Percentiles rank a stretch among this genome's conserved stretches.
phyloP scores from a whole-genome alignment of 2,113 vertebrate genomes.

The Nycticryphes semicollaris region DNA sequence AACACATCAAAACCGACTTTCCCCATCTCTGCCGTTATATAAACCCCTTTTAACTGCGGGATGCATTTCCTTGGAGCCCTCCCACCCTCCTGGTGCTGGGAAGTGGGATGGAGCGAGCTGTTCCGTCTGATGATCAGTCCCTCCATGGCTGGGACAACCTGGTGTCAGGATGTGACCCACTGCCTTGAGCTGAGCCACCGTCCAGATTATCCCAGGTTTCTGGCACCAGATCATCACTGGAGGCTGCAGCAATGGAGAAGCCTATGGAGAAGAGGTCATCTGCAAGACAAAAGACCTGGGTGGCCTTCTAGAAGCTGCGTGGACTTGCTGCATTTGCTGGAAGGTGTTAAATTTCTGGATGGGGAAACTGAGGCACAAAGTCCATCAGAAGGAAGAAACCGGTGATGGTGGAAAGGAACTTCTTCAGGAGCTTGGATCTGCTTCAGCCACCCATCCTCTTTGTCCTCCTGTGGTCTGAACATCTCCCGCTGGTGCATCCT shows the following conservation, averaged over 20 bases:
- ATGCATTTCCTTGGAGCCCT: background rate
- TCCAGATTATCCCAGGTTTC: background rate
- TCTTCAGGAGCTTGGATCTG: background rate
- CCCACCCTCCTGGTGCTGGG: background rate
- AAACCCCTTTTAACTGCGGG: background rate
- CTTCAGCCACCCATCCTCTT: accelerated
- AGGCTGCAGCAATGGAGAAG: background rate
- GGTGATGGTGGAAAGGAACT: background rate
- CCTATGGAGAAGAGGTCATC: background rate
- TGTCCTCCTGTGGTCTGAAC: background rate
- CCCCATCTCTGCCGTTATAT: background rate
- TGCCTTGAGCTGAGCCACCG: background rate
- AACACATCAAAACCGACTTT: background rate
- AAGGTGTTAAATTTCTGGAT: background rate
- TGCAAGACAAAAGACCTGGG: background rate
- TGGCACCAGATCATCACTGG: background rate
- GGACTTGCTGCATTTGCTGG: accelerated
- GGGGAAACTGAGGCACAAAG: background rate
- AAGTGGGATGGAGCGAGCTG: background rate
- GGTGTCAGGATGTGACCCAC: background rate
- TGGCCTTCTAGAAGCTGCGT: background rate
- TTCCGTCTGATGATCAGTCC: background rate
- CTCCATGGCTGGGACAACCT: background rate
- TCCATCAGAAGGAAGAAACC: background rate
- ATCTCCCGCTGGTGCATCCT: background rate